These are phyloP conservation scores for Lobophora halterata DNA, from an alignment of 2,888 invertebrate genomes.

Conservation along the genomic window DNA sequence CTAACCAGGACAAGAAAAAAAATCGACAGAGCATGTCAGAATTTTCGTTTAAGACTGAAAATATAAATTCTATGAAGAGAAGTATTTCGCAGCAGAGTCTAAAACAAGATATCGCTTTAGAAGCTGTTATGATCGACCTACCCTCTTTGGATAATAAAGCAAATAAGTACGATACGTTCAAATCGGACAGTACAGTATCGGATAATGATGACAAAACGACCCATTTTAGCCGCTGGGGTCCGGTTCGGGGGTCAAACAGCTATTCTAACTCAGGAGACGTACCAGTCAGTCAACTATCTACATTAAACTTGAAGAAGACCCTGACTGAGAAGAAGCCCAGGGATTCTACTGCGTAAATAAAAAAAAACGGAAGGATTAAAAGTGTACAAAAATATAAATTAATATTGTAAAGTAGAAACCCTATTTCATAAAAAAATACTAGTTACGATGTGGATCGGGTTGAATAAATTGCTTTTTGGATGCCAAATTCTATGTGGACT, in stretches of 20 bases:
- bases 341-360: constrained; percentile 53
- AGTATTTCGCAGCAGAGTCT: constrained; percentile 66
- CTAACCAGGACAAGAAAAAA: too few species aligned
- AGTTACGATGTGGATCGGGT: too few species aligned
- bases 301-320: constrained; percentile 54
- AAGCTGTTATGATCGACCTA: constrained; percentile 68
- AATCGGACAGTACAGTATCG: constrained; percentile 47
- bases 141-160: constrained; percentile 50
- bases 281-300: constrained; percentile 67
- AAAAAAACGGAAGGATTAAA: too few species aligned
- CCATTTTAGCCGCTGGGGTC: constrained; percentile 72
- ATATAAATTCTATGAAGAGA: constrained; percentile 41
- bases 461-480: too few species aligned
- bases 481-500: too few species aligned
- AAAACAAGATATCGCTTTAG: constrained; percentile 64
- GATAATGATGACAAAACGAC: constrained; percentile 35
- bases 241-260: constrained; percentile 75
- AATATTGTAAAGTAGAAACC: too few species aligned
- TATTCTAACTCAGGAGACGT: constrained; percentile 53
- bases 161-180: constrained; percentile 50
- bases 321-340: constrained; percentile 42
- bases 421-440: too few species aligned
- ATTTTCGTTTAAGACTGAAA: constrained; percentile 44
- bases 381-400: too few species aligned
- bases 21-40: constrained; percentile 65